Evolutionary conservation across 1,140 invertebrate genomes (phyloP), one percentile per base, ranked within the genome.

Genomic region (Argopecten irradians): DNA sequence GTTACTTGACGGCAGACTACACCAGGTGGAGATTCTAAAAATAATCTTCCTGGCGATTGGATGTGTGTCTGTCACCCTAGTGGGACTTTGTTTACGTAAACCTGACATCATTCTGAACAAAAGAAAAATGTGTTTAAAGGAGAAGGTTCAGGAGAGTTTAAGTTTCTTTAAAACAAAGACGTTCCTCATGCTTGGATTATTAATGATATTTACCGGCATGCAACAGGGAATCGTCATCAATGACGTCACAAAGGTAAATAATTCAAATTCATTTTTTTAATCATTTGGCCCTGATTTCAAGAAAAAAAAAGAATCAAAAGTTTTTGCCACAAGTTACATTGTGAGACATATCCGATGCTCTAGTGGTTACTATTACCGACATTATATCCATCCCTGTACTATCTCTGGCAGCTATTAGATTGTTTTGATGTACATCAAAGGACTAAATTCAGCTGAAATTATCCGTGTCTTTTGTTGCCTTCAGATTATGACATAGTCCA

Each of bases 171-270:
- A 82, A 39, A 90, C 89, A 0, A 92, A 91, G 34, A 91, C 85
- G 16, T 93, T 89, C 82, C 39, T 89, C 16, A 89, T 91, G 35
- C 84, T 92, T 33, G 91, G 90, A 34, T 43, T 91, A n/a, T 46
- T 93, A 22, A 92, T 93, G 91, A 71, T 92, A 33, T 93, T 92
- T 87, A 91, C 90, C 35, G 92, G 92, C 13, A 92, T 93, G 90
- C 92, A 93, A 55, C 92, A 93, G 82, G 92, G 90, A 33, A 89
- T 93, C 46, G 91, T 93, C 19, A 92, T 93, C 16, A 91, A 90
- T 32, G 91, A 91, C 46, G 91, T 93, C 33, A 93, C 92, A 32
- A 91, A 92, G 92, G 92, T 93, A 92, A 86, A 33, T 35, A 34
- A 83, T 14, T 88, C 19, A 34, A 5, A 46, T 34, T 82, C 19